These are phyloP conservation scores for Cinclus cinclus DNA, from an alignment of 2,113 vertebrate species.

Conservation along the genomic window DNA sequence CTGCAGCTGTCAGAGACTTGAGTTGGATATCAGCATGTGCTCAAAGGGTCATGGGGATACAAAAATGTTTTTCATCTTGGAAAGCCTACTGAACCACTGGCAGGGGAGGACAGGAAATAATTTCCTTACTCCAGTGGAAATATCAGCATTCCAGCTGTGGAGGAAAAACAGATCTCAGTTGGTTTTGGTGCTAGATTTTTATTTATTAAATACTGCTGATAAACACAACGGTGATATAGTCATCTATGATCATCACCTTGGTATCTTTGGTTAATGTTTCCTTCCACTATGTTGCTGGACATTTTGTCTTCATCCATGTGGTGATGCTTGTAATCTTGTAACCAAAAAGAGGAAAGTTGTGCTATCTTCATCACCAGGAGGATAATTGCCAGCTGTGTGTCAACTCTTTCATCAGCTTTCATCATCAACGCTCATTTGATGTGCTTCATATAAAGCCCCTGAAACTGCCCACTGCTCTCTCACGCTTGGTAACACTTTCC, in stretches of 20 bases:
- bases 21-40: not conserved
- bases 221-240: not conserved
- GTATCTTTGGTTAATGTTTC: not conserved
- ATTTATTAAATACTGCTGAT: not conserved
- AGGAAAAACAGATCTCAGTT: not conserved
- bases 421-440: not conserved
- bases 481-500: not conserved
- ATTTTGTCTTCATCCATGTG: not conserved
- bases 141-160: not conserved
- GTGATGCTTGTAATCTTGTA: not conserved
- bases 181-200: not conserved
- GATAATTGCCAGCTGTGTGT: not conserved
- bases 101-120: not conserved
- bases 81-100: not conserved
- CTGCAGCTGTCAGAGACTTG: not conserved
- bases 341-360: not conserved
- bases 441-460: not conserved
- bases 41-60: not conserved
- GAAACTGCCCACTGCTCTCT: not conserved
- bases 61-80: not conserved
- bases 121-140: not conserved
- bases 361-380: not conserved
- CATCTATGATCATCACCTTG: not conserved
- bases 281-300: not conserved
- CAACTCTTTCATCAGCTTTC: not conserved